These are phyloP conservation scores for Rhea pennata DNA, from an alignment of 2,113 vertebrate genomes.

Conservation along the genomic window DNA sequence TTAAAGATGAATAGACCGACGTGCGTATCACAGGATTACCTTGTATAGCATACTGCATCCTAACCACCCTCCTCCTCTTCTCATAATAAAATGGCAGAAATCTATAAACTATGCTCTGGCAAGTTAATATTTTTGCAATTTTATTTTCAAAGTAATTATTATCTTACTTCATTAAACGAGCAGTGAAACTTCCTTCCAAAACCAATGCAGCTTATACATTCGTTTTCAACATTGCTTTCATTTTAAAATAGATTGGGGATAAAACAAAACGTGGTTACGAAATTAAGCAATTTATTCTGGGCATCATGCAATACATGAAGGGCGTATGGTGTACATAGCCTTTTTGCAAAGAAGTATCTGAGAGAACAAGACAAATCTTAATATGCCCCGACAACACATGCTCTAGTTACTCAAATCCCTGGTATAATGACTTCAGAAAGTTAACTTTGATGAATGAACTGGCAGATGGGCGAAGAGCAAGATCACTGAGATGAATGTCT, in stretches of 20 bases:
- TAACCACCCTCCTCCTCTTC: neutral
- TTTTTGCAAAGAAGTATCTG: neutral
- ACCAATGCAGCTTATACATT: neutral
- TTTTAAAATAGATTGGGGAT: neutral
- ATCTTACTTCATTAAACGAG: neutral
- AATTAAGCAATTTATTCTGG: neutral
- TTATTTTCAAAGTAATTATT: neutral
- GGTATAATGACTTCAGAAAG: neutral
- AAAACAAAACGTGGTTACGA: neutral
- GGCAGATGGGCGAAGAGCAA: neutral
- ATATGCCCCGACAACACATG: neutral
- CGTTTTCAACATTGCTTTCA: neutral
- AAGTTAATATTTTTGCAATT: neutral
- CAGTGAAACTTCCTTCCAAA: neutral
- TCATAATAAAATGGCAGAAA: neutral
- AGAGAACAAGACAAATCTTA: neutral
- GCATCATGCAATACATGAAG: neutral
- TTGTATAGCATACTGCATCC: neutral
- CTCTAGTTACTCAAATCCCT: neutral
- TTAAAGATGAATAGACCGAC: neutral
- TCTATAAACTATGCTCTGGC: neutral
- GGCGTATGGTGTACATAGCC: fast-evolving
- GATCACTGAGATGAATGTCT: neutral
- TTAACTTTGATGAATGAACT: neutral
- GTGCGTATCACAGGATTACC: neutral